phyloP scores from a whole-genome alignment of 2,797 vertebrate species.

The Notamacropus eugenii region DNA sequence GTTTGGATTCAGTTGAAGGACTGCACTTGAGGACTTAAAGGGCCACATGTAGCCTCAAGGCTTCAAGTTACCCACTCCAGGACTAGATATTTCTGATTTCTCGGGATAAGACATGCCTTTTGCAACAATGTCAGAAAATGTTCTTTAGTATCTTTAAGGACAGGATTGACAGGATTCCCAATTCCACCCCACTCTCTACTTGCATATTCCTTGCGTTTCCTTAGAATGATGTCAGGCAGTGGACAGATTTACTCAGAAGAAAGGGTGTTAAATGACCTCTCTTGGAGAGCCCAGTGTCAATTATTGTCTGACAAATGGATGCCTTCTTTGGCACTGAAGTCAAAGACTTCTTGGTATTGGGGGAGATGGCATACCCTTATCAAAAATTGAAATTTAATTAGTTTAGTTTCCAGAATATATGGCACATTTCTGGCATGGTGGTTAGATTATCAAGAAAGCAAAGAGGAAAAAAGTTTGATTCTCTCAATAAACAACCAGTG shows the following conservation, averaged over 20 bases:
- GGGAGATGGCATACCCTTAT: neutral
- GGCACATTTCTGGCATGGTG: neutral
- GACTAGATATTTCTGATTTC: neutral
- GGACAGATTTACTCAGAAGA: neutral
- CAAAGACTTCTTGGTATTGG: neutral
- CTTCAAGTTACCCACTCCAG: too few species aligned
- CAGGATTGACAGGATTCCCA: neutral
- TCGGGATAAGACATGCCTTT: neutral
- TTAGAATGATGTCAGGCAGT: neutral
- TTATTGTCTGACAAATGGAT: neutral
- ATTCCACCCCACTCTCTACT: neutral
- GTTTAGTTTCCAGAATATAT: slow-evolving; percentile 51
- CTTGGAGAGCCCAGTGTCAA: neutral
- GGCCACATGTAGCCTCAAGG: too few species aligned
- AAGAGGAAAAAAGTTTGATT: neutral
- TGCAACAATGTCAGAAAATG: neutral
- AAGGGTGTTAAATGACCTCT: neutral
- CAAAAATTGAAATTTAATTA: slow-evolving; percentile 60
- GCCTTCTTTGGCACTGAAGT: neutral
- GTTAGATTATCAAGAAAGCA: slow-evolving; percentile 16
- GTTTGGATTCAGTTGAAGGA: too few species aligned
- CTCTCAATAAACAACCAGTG: neutral
- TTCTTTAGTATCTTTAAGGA: neutral
- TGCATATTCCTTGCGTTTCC: neutral
- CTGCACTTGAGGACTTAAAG: too few species aligned